Percentiles rank a stretch among this genome's conserved stretches.
These are phyloP conservation scores for Morone chrysops DNA, from an alignment of 2,113 vertebrate genomes.

Conservation along the genomic window DNA sequence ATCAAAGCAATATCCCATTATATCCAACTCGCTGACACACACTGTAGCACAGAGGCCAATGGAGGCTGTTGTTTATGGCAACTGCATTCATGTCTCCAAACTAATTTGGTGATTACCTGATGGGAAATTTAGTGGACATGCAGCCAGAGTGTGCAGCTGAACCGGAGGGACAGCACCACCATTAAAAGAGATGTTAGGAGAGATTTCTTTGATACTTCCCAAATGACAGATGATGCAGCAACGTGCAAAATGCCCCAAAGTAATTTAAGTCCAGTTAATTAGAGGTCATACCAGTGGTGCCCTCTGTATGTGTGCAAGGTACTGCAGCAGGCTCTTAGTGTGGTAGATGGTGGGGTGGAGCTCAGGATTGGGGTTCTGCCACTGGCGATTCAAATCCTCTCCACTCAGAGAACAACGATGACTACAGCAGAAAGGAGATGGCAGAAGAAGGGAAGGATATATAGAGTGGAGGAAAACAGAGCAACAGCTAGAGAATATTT, in stretches of 20 bases:
- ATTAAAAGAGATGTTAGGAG: slow-evolving; percentile 1
- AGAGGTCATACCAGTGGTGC: slow-evolving; percentile 89
- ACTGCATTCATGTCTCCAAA: slow-evolving; percentile 44
- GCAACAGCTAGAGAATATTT: slow-evolving; percentile 48
- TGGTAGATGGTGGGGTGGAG: slow-evolving; percentile 98
- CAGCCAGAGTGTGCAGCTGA: slow-evolving; percentile 37
- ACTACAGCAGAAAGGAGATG: slow-evolving; percentile 77
- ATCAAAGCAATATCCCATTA: slow-evolving; percentile 25
- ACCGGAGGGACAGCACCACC: slow-evolving; percentile 9
- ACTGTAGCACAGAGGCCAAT: not conserved
- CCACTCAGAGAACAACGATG: slow-evolving; percentile 99
- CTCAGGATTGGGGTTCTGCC: slow-evolving; percentile 94
- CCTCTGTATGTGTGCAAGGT: slow-evolving; percentile 93
- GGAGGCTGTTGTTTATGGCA: slow-evolving; percentile 37
- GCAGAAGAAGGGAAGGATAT: slow-evolving; percentile 31
- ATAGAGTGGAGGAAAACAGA: slow-evolving; percentile 42
- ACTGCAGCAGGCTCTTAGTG: slow-evolving; percentile 96
- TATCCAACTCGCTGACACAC: slow-evolving; percentile 27
- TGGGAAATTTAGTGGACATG: slow-evolving; percentile 19
- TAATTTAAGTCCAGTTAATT: slow-evolving; percentile 41
- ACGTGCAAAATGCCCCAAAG: slow-evolving; percentile 29
- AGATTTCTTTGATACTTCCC: not conserved
- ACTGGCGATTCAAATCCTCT: slow-evolving; percentile 98
- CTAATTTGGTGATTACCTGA: slow-evolving; percentile 39
- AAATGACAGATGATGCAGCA: slow-evolving; percentile 35